These are phyloP conservation scores for Anas bahamensis DNA, from an alignment of 2,797 vertebrate genomes.

Conservation along the genomic window DNA sequence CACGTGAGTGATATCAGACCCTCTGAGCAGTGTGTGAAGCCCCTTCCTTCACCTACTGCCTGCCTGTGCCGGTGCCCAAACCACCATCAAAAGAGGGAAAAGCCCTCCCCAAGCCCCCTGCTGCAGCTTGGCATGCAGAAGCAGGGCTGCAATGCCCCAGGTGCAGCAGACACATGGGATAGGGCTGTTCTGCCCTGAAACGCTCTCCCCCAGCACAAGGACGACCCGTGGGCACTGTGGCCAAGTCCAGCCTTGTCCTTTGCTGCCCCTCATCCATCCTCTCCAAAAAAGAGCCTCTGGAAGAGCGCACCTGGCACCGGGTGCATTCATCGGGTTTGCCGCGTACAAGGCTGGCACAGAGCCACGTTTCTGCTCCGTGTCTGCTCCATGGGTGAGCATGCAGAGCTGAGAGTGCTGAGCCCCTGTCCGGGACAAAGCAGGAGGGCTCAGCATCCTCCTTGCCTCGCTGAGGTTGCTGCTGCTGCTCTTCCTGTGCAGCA, in stretches of 20 bases:
- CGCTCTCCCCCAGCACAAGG: background rate
- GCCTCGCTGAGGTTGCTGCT: background rate
- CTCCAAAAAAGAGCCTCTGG: background rate
- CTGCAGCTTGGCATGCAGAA: background rate
- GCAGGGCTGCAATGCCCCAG: background rate
- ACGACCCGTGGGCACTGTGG: no score
- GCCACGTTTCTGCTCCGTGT: fast-evolving
- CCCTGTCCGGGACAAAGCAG: fast-evolving
- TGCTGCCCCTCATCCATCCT: background rate
- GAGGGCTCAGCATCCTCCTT: background rate
- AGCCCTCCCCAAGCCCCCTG: fast-evolving
- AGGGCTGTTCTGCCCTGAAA: background rate
- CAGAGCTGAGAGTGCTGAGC: no score
- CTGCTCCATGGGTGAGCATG: fast-evolving
- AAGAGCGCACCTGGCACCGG: fast-evolving
- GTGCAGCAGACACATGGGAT: fast-evolving
- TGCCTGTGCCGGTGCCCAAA: background rate
- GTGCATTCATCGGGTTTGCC: background rate
- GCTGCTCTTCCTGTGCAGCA: background rate
- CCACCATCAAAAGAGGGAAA: background rate
- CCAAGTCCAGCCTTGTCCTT: background rate
- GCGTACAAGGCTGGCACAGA: fast-evolving
- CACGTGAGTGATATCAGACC: fast-evolving
- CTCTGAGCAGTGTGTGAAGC: background rate
- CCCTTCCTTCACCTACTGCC: background rate